Conservation (phyloP, 2,113 vertebrate genomes). For the Tiliqua scincoides region DNA sequence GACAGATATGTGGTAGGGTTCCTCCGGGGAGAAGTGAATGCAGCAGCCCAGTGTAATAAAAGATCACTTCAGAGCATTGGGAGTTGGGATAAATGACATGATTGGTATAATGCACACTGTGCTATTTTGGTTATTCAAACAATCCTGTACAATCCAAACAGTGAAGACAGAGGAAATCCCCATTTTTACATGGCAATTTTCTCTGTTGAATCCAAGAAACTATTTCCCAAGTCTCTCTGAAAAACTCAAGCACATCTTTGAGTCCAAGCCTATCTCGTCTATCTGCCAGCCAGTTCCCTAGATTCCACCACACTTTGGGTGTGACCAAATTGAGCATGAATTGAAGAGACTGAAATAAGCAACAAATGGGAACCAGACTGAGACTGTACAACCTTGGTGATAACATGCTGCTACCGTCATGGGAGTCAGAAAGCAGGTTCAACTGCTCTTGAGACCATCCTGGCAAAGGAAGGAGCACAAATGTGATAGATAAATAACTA, state of each 20-base stretch:
- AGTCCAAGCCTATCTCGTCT: no score
- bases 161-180: background rate
- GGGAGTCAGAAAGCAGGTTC: background rate
- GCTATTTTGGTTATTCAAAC: constrained; percentile 35
- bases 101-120: background rate
- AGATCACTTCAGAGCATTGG: background rate
- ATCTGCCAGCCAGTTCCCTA: background rate
- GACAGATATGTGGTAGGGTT: background rate
- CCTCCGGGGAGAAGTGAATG: background rate
- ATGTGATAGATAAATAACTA: no score
- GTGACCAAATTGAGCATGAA: no score
- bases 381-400: background rate
- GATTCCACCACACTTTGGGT: background rate
- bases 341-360: background rate
- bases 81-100: background rate
- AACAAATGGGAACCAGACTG: background rate
- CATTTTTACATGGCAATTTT: constrained; percentile 23
- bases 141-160: background rate
- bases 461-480: background rate
- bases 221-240: background rate
- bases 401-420: background rate
- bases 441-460: no score
- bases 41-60: constrained; percentile 21
- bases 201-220: background rate
- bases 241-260: background rate